Evolutionary conservation across 2,888 invertebrate genomes (phyloP).

Genomic region (Celastrina argiolus): DNA sequence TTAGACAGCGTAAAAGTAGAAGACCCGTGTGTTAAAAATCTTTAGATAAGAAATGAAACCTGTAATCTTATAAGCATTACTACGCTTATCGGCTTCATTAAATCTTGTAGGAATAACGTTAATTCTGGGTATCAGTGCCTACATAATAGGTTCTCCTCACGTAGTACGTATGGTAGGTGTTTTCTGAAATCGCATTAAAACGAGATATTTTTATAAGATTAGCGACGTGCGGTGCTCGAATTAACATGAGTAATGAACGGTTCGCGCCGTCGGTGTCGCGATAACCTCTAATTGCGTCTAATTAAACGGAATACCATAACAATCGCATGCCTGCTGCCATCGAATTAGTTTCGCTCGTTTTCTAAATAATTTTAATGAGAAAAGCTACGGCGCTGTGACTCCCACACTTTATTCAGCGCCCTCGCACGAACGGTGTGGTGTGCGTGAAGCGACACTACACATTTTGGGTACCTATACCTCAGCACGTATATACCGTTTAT

Average conservation of each 20-base stretch:
- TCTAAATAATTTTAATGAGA: slow-evolving; percentile 44
- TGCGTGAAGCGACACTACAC: too few species aligned
- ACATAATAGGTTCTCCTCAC: slow-evolving; percentile 2
- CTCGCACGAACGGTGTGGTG: not conserved
- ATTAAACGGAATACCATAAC: slow-evolving; percentile 60
- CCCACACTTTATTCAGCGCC: not conserved
- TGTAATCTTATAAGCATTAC: not conserved
- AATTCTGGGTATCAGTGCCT: slow-evolving; percentile 7
- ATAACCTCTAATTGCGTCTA: slow-evolving; percentile 57
- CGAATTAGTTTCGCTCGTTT: slow-evolving; percentile 26
- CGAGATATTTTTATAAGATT: slow-evolving; percentile 47
- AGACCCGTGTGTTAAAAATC: not conserved
- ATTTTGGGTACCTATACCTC: too few species aligned
- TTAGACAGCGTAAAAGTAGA: not conserved
- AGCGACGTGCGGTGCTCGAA: slow-evolving; percentile 45
- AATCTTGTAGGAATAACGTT: slow-evolving; percentile 6
- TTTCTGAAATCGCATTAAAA: slow-evolving; percentile 37
- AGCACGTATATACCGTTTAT: too few species aligned
- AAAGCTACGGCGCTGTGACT: slow-evolving; percentile 29
- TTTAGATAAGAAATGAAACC: not conserved
- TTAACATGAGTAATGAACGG: slow-evolving; percentile 61
- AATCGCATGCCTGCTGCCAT: slow-evolving; percentile 34
- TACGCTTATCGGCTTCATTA: not conserved
- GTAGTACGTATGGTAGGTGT: slow-evolving; percentile 21
- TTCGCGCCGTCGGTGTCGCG: slow-evolving; percentile 52